Evolutionary conservation across 2,888 invertebrate species (phyloP).

Genomic region (Molorchus minor): DNA sequence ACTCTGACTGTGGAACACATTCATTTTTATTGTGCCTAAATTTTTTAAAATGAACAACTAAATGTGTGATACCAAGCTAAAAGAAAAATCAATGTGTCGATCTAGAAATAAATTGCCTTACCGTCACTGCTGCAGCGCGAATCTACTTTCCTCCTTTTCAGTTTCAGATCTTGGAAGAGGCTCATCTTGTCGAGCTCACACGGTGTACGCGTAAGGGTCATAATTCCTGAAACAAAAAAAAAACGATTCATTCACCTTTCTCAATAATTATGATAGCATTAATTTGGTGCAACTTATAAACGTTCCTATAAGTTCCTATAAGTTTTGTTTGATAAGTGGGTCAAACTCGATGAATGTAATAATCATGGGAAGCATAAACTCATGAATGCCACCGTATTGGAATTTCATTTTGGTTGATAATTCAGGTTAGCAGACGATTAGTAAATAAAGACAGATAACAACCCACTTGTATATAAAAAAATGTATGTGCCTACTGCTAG

Average conservation of each 20-base stretch:
- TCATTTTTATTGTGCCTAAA: constrained; percentile 29
- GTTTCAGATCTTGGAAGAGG: constrained; percentile 98
- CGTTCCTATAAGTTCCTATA: too few species aligned
- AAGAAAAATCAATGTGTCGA: constrained; percentile 25
- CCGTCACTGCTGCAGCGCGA: constrained; percentile 97
- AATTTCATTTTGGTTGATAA: not conserved
- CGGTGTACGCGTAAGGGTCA: constrained; percentile 97
- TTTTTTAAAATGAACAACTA: constrained; percentile 13
- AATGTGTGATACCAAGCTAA: constrained; percentile 22
- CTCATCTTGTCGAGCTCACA: constrained; percentile 98
- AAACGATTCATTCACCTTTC: not conserved
- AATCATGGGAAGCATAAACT: too few species aligned
- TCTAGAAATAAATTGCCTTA: constrained; percentile 61
- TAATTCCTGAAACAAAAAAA: constrained; percentile 78
- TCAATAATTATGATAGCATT: too few species aligned
- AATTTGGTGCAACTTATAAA: too few species aligned
- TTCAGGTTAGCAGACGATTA: constrained; percentile 6
- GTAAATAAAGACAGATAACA: constrained; percentile 9
- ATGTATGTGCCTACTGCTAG: too few species aligned
- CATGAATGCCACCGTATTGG: too few species aligned
- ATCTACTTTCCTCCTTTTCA: constrained; percentile 97
- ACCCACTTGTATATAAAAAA: too few species aligned
- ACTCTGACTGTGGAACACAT: constrained; percentile 23
- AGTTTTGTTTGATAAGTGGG: too few species aligned
- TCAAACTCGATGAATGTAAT: too few species aligned